phyloP scores from a whole-genome alignment of 2,113 vertebrate genomes.

The Strigops habroptila region DNA sequence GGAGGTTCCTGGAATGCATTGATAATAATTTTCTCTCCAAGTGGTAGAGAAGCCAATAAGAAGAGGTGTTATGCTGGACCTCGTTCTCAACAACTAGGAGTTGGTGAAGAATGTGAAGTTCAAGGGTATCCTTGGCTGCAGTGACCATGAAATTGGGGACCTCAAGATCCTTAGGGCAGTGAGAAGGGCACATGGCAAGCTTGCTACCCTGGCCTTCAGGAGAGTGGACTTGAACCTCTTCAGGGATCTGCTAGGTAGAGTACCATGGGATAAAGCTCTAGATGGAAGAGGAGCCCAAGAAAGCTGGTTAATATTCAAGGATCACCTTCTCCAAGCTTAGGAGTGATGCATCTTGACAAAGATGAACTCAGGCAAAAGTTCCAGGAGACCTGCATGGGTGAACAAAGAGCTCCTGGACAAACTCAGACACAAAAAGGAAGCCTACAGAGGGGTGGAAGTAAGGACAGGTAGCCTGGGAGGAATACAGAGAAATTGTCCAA shows the following conservation, averaged over 20 bases:
- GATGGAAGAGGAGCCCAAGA: background rate
- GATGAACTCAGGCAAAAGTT: background rate
- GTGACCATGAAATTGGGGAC: background rate
- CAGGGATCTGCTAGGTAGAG: background rate
- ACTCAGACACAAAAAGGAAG: background rate
- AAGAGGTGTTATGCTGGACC: background rate
- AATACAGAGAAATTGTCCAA: background rate
- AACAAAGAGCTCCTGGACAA: background rate
- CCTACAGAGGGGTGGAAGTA: background rate
- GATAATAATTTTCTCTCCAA: background rate
- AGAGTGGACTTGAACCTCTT: background rate
- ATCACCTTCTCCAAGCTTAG: background rate
- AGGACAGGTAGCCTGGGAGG: background rate
- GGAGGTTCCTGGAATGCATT: background rate
- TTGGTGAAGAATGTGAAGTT: background rate
- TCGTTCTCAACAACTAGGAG: background rate
- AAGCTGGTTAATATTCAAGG: background rate
- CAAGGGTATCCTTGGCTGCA: background rate
- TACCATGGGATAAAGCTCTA: background rate
- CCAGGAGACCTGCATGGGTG: background rate
- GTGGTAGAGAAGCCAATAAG: background rate
- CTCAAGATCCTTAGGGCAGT: background rate
- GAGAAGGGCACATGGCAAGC: background rate
- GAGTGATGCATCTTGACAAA: background rate
- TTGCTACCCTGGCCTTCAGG: background rate